Evolutionary conservation across 2,797 vertebrate species (phyloP).

Genomic region (Rhabdophis nuchalis): DNA sequence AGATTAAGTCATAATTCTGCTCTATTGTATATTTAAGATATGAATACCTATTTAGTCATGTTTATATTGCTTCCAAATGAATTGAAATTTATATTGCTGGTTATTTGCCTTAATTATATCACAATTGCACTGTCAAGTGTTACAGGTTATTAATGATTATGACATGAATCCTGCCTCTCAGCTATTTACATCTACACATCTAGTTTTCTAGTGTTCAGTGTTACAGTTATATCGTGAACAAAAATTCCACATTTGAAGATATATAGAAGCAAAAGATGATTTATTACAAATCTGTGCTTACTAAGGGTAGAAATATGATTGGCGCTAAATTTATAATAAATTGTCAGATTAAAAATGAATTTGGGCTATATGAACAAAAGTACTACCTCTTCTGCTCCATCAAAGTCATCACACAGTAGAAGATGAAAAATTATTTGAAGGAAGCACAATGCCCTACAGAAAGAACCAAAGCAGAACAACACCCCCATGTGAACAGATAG

Average conservation of each 20-base stretch:
- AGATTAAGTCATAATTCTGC: not conserved
- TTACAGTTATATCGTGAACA: not conserved
- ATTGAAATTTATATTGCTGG: constrained; percentile 9
- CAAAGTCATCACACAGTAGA: not conserved
- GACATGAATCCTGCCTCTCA: not conserved
- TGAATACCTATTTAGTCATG: constrained; percentile 2
- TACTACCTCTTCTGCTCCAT: not conserved
- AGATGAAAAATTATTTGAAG: not conserved
- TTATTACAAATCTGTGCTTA: not conserved
- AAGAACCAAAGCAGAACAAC: not conserved
- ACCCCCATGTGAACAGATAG: not conserved
- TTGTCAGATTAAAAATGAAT: not conserved
- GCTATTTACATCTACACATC: not conserved
- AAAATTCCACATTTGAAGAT: not conserved
- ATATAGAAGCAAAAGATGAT: not conserved
- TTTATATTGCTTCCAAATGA: constrained; percentile 9
- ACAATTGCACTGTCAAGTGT: not conserved
- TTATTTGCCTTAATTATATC: constrained; percentile 17
- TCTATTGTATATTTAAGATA: constrained; percentile 1
- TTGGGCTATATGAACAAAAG: not conserved
- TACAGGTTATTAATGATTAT: constrained; percentile 9
- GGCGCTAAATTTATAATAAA: not conserved
- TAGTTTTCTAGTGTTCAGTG: not conserved
- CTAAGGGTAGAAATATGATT: constrained; percentile 1
- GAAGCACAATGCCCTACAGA: not conserved